Evolutionary conservation across 2,888 invertebrate genomes (phyloP).

Genomic region (Platycnemis pennipes): DNA sequence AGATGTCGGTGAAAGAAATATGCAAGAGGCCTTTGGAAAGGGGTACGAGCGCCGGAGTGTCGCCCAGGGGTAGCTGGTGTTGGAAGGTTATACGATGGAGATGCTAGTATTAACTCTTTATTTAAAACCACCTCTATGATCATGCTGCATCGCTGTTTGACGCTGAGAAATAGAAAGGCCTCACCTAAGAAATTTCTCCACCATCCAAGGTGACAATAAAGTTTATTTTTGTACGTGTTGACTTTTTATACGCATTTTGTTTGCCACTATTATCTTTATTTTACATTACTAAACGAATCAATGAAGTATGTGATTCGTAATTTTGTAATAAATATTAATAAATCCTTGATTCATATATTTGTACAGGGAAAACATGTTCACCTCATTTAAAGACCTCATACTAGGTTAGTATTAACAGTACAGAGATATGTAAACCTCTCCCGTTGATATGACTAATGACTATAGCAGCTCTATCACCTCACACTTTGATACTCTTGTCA

Average conservation of each 20-base stretch:
- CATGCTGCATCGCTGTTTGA: neutral
- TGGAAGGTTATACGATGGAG: neutral
- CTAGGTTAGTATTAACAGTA: too few relatives aligned
- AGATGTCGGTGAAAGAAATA: neutral
- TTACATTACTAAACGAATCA: neutral
- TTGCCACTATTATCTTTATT: neutral
- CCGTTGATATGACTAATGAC: too few relatives aligned
- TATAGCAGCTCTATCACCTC: too few relatives aligned
- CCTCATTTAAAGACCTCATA: too few relatives aligned
- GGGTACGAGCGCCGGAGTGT: neutral
- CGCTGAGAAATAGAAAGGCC: neutral
- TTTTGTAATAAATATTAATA: constrained; percentile 15
- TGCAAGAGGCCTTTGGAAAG: neutral
- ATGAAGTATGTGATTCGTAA: neutral
- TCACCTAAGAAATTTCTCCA: neutral
- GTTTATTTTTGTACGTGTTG: constrained; percentile 11
- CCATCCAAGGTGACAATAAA: neutral
- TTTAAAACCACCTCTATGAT: neutral
- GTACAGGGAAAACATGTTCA: neutral
- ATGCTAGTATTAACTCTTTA: neutral
- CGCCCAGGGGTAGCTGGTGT: neutral
- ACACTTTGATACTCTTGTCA: too few relatives aligned
- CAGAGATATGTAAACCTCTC: too few relatives aligned
- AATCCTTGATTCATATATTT: neutral
- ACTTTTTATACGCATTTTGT: neutral